Conservation (phyloP, 2,888 invertebrate genomes). For the Allacma fusca region DNA sequence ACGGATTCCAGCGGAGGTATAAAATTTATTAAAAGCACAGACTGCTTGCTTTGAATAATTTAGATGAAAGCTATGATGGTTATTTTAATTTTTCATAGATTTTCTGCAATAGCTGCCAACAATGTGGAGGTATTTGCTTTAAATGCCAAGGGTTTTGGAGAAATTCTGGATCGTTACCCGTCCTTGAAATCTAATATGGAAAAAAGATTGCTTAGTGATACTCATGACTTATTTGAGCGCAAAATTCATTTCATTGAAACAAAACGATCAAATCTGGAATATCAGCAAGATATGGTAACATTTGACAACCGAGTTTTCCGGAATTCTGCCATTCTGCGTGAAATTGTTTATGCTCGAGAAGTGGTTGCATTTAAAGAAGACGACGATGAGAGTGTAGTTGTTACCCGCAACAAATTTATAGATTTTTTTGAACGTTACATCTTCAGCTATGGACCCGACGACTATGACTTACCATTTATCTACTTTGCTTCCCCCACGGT, state of each 20-base stretch:
- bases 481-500: constrained; percentile 49
- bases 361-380: constrained; percentile 26
- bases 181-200: constrained; percentile 39
- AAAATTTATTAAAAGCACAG: neutral
- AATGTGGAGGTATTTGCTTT: constrained; percentile 53
- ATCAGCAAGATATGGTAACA: neutral
- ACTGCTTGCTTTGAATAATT: too few relatives aligned
- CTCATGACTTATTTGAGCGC: constrained; percentile 33
- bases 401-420: neutral
- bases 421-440: constrained; percentile 6
- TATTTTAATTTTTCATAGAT: too few relatives aligned
- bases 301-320: neutral
- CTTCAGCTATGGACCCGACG: constrained; percentile 47
- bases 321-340: constrained; percentile 13
- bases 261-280: neutral
- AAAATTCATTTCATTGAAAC: constrained; percentile 22
- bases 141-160: constrained; percentile 50
- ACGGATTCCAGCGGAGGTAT: constrained; percentile 28
- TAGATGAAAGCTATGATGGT: too few relatives aligned
- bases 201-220: neutral
- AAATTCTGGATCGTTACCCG: constrained; percentile 52
- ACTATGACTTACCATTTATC: constrained; percentile 54
- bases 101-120: constrained; percentile 54
- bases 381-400: constrained; percentile 17
- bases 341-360: constrained; percentile 15